Evolutionary conservation across 2,113 vertebrate species (phyloP), one percentile per base, ranked within the genome.

Genomic region (Plecturocebus donacophilus): DNA sequence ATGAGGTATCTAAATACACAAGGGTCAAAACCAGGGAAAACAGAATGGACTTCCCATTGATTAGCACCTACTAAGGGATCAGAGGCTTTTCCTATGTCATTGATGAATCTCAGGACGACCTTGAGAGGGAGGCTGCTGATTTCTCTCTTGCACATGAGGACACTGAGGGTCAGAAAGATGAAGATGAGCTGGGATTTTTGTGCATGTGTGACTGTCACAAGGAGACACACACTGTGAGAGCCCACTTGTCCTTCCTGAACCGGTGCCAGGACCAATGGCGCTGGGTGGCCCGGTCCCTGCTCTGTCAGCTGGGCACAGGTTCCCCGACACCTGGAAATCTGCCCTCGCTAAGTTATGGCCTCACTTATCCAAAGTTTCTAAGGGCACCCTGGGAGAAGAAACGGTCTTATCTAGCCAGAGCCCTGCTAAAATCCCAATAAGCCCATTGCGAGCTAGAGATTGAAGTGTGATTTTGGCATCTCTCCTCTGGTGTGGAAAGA

Each of bases 401-500:
- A 86, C 56, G 17, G 79, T 32, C 95, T 97, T 82, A 96, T 91
- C 97, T 81, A 56, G 6, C 75, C 87, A 85, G 96, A 94, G 96
- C 92, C 86, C 84, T 45, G 82, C 90, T 90, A 90, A 97, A 97
- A 98, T 84, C 97, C 95, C 95, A 79, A 32, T 97, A 97, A 98
- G 95, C 97, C 93, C 73, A 4, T 14, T 66, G 96, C 20, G 58
- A 96, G 94, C 96, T 75, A 1, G 92, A 97, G 96, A 97, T 95
- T 97, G 96, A 96, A 98, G 97, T 94, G 94, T 13, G 92, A 97
- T 95, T 90, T 97, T 96, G 95, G 97, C 97, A 96, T 97, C 97
- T 96, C 97, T 98, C 96, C 96, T 97, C 97, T 96, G 96, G 97
- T 94, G 97, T 97, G 96, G 97, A 98, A 97, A 97, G 97, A 97